Percentiles rank a stretch among this genome's conserved stretches.
Conservation (phyloP, 64 coral and sea anemone species). For the Pocillopora damicornis region DNA sequence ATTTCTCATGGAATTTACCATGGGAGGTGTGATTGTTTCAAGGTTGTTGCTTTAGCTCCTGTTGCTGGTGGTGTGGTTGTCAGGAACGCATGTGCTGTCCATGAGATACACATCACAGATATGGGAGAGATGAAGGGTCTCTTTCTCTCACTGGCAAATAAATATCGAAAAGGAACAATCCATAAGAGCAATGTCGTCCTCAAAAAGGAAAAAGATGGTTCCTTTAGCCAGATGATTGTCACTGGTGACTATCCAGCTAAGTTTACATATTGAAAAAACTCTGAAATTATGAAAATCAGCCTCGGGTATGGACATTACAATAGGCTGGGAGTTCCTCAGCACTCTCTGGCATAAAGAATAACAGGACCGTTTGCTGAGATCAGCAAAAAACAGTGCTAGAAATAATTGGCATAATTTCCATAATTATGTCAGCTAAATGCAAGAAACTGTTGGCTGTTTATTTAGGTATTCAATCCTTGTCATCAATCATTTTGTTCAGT, state of each 20-base stretch:
- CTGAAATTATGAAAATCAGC: no score
- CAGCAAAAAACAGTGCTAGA: neutral
- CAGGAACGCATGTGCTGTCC: conserved; percentile 46
- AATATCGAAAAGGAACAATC: no score
- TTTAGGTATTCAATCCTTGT: no score
- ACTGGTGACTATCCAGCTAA: no score
- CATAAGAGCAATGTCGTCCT: no score
- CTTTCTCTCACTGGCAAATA: no score
- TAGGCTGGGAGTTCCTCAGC: conserved; percentile 54
- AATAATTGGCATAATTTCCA: neutral
- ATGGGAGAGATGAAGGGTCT: conserved; percentile 26
- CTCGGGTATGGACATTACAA: conserved; percentile 50
- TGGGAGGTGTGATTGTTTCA: conserved; percentile 58
- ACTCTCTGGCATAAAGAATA: conserved; percentile 32
- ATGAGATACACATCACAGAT: conserved; percentile 42
- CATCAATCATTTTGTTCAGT: no score
- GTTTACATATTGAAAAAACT: no score
- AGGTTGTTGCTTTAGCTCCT: conserved; percentile 49
- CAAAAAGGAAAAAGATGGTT: no score
- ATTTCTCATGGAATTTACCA: conserved; percentile 34
- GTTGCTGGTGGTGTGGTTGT: conserved; percentile 41
- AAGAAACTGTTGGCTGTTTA: neutral
- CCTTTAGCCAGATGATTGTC: no score
- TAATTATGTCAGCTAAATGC: neutral
- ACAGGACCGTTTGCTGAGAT: conserved; percentile 17